These are phyloP conservation scores for Tipula unca DNA, from an alignment of 2,888 invertebrate genomes.

Conservation along the genomic window DNA sequence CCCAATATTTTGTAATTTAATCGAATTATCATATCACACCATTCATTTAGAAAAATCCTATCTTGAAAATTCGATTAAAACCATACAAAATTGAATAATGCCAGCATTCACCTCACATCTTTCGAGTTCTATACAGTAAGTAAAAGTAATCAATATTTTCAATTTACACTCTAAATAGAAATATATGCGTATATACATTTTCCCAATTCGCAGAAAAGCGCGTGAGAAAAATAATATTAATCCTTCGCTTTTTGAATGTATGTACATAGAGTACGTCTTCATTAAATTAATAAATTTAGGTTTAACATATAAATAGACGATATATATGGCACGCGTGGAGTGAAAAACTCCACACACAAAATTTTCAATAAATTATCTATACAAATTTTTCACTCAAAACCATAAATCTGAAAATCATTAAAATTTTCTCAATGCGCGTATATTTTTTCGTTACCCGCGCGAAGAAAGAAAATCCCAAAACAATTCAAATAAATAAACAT, in stretches of 20 bases:
- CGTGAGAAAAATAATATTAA: background rate
- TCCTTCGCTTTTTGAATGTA: background rate
- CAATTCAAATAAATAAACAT: conserved; percentile 8
- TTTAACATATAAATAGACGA: background rate
- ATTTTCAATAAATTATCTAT: background rate
- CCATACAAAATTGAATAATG: background rate
- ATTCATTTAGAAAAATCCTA: background rate
- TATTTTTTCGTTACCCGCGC: background rate
- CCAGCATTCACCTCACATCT: background rate
- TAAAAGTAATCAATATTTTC: background rate
- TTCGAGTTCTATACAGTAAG: background rate
- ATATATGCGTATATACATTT: background rate
- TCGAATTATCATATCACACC: background rate
- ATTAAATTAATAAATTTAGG: background rate
- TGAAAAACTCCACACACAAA: background rate
- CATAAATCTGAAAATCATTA: conserved; percentile 8
- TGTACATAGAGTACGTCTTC: background rate
- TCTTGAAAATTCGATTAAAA: background rate
- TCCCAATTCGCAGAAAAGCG: background rate
- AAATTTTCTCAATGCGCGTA: background rate
- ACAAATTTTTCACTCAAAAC: background rate
- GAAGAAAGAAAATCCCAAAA: background rate
- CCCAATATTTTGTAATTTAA: background rate
- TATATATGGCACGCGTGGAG: too few relatives aligned
- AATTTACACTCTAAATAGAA: background rate